Base-by-base conservation (phyloP, 2,113 vertebrate genomes). In the Kryptolebias marmoratus region DNA sequence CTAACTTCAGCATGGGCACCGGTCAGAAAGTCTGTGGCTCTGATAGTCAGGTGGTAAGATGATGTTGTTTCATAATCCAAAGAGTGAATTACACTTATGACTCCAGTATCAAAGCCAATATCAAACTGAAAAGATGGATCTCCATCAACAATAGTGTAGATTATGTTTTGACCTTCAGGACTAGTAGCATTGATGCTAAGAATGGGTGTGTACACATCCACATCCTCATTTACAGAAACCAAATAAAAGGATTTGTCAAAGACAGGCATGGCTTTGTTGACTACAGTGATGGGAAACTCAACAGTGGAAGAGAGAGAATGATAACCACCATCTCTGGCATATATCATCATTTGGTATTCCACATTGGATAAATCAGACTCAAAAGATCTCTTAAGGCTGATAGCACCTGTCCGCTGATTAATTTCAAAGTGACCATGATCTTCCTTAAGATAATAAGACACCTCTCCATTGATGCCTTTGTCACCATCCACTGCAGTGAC, bases 201-300 rank as follows among this genome's bases (percentile, higher is more conserved):
- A 78, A 99, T 90, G 0, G 97, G 96, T 0, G 95, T 98, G 86
- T 96, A 94, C 68, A 95, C 93, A 71, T 90, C 88, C n/a, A 97
- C 81, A 47, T 98, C 96, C 89, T 99, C 97, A 53, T 95, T 95
- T 62, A 99, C 89, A 0, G 95, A 94, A 32, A 96, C 94, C 2
- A 94, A 92, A 71, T 99, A 98, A 90, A 99, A 99, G 1, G 97
- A 94, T 68, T 96, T 97, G 88, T 97, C 96, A 87, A 99, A 99
- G 32, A 98, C 95, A 30, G 98, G 98, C 97, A 98, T 99, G 0
- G 97, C 97, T 93, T 97, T 96, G 91, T 99, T 99, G 76, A 98
- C 97, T 6, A 99, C 96, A 27, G 96, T 97, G 71, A 99, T 96
- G 6, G 97, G 95, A 71, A 99, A 96, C 68, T 96, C 96, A 65